phyloP scores from a whole-genome alignment of 2,888 invertebrate genomes.

The Anticlea derivata region DNA sequence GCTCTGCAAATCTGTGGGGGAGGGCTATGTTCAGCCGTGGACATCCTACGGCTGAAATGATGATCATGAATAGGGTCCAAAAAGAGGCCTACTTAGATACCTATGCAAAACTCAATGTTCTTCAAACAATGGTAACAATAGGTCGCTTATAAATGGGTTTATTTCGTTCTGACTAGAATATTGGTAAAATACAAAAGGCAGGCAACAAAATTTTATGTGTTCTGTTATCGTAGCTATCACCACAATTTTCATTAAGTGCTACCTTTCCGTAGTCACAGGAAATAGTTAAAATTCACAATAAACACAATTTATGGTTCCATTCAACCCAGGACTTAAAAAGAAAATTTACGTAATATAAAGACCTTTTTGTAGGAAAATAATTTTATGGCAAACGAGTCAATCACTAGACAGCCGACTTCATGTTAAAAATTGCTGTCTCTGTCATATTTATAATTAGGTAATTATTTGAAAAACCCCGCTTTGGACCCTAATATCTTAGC shows the following conservation, averaged over 20 bases:
- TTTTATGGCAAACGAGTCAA: no score
- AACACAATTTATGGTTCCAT: slow-evolving; percentile 3
- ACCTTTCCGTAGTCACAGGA: slow-evolving; percentile 2
- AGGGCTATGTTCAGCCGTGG: no score
- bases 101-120: background rate
- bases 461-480: no score
- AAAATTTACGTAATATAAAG: no score
- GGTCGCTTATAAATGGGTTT: background rate
- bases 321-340: background rate
- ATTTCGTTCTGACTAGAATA: slow-evolving; percentile 4
- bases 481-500: no score
- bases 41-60: no score
- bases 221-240: slow-evolving; percentile 6
- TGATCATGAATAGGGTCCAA: background rate
- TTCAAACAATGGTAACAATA: background rate
- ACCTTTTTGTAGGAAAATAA: background rate
- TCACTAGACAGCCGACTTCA: no score
- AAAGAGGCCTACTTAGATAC: background rate
- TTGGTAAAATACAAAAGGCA: background rate
- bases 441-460: no score
- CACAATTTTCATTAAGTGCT: background rate
- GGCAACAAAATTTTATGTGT: slow-evolving; percentile 1
- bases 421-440: no score
- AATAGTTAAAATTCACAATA: slow-evolving; percentile 5
- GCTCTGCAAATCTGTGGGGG: no score